These are phyloP conservation scores for Chaetoderma sp. DNA, from an alignment of 2,888 invertebrate species.

Conservation along the genomic window DNA sequence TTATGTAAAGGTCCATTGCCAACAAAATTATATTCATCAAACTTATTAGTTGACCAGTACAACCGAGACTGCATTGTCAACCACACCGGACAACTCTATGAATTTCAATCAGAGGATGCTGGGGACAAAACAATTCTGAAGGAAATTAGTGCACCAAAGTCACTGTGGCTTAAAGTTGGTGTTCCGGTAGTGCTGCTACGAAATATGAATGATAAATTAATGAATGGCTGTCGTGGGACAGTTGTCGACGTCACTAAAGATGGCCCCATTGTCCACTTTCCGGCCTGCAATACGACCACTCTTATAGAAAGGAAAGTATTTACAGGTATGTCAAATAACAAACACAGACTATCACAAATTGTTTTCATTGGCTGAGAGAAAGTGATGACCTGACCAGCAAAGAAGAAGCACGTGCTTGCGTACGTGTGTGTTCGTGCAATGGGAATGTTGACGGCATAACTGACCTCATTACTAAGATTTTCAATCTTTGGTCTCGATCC, in stretches of 20 bases:
- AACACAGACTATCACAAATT: too few relatives aligned
- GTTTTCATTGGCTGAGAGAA: too few relatives aligned
- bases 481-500: too few relatives aligned
- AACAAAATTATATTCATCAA: slow-evolving; percentile 12
- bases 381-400: too few relatives aligned
- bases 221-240: slow-evolving; percentile 8
- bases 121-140: not conserved
- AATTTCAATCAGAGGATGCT: slow-evolving; percentile 1
- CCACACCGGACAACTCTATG: not conserved
- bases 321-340: too few relatives aligned
- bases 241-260: not conserved
- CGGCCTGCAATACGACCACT: not conserved
- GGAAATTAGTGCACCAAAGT: not conserved
- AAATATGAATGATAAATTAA: not conserved
- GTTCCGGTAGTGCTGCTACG: slow-evolving; percentile 1
- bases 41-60: slow-evolving; percentile 8
- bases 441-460: too few relatives aligned
- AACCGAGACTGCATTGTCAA: not conserved
- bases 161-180: not conserved
- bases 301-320: not conserved
- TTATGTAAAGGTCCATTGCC: not conserved
- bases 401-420: too few relatives aligned
- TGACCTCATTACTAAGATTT: too few relatives aligned
- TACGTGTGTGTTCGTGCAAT: too few relatives aligned
- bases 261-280: not conserved